phyloP scores from a whole-genome alignment of 2,113 vertebrate genomes.

The Leptobrachium leishanense region DNA sequence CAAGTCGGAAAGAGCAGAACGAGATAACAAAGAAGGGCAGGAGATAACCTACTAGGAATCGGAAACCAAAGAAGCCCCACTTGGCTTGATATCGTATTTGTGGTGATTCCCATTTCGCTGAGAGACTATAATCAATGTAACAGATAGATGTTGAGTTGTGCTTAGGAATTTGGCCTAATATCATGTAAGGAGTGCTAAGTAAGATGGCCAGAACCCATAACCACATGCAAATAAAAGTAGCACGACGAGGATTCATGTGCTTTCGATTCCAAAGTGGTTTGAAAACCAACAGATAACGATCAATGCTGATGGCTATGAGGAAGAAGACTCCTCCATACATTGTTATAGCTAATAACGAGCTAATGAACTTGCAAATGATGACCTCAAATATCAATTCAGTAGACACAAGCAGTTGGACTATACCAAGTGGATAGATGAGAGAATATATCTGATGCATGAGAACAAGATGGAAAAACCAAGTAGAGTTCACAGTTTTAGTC shows the following conservation, averaged over 20 bases:
- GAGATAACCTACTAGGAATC: constrained; percentile 67
- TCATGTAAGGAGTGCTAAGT: constrained; percentile 52
- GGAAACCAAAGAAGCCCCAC: constrained; percentile 34
- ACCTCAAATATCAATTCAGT: constrained; percentile 56
- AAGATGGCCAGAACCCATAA: constrained; percentile 52
- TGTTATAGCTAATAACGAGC: constrained; percentile 28
- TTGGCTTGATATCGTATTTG: constrained; percentile 9
- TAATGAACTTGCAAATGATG: constrained; percentile 54
- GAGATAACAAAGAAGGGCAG: constrained; percentile 73
- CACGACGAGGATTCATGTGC: constrained; percentile 47
- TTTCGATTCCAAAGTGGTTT: constrained; percentile 55
- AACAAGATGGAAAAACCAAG: constrained; percentile 59
- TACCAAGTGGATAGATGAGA: constrained; percentile 51
- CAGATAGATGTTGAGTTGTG: constrained; percentile 31
- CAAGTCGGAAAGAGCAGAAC: constrained; percentile 69
- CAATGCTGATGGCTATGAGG: constrained; percentile 56
- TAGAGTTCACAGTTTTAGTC: constrained; percentile 55
- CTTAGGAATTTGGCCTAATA: constrained; percentile 45
- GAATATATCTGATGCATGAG: constrained; percentile 54
- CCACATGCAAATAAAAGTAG: constrained; percentile 31
- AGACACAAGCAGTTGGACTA: constrained; percentile 37
- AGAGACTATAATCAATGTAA: no score
- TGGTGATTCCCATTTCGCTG: constrained; percentile 26
- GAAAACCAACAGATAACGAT: constrained; percentile 56
- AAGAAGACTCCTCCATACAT: constrained; percentile 56